Conservation (phyloP, 2,113 vertebrate species). For the Semnopithecus entellus region DNA sequence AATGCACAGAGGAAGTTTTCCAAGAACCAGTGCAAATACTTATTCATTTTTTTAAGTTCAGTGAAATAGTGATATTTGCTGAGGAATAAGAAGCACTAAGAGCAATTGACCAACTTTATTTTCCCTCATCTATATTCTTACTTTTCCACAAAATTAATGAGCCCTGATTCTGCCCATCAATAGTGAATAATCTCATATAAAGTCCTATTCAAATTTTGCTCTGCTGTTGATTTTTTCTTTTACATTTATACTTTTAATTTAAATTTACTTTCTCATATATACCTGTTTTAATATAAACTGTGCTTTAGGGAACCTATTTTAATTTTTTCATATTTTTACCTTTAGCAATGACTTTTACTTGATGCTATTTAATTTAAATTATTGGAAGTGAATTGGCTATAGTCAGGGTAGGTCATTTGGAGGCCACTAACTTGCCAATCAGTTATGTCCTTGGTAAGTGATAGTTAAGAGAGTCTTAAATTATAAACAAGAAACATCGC, state of each 20-base stretch:
- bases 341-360: not conserved
- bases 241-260: not conserved
- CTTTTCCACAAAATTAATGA: slow-evolving; percentile 11
- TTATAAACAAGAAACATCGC: not conserved
- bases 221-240: not conserved
- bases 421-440: not conserved
- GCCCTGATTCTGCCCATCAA: not conserved
- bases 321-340: slow-evolving; percentile 8
- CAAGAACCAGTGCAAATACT: not conserved
- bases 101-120: not conserved
- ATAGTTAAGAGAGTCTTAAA: slow-evolving; percentile 10
- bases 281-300: not conserved
- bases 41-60: slow-evolving; percentile 21
- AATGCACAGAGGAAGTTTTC: not conserved
- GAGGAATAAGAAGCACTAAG: not conserved
- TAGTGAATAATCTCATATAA: not conserved
- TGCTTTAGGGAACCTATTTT: not conserved
- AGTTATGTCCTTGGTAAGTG: not conserved
- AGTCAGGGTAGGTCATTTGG: not conserved
- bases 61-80: not conserved
- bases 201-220: slow-evolving; percentile 12
- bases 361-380: not conserved
- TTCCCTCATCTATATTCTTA: not conserved
- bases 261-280: slow-evolving; percentile 11
- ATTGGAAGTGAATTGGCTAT: not conserved